A percentile compares a stretch with the other conserved stretches of the same genome.
Evolutionary conservation across 2,113 vertebrate genomes (phyloP).

Genomic region (Ophiodon elongatus): DNA sequence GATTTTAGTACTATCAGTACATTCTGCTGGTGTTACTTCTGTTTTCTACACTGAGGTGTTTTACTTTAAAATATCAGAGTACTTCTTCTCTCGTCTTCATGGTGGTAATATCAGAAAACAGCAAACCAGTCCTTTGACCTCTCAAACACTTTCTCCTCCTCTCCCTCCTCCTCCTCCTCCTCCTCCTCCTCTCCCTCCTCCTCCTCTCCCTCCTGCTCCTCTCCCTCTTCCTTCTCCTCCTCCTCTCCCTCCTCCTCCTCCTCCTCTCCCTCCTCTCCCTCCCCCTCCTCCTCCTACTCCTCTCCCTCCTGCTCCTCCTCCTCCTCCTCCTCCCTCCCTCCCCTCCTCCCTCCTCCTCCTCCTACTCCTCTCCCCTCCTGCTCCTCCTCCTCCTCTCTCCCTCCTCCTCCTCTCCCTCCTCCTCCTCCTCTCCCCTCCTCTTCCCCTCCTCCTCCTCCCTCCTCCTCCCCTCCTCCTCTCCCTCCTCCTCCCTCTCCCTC

Average conservation of each 20-base stretch:
- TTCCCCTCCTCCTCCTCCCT: not conserved
- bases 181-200: not conserved
- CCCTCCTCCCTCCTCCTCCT: slow-evolving; percentile 10
- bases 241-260: not conserved
- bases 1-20: too few relatives aligned
- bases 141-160: not conserved
- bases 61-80: too few relatives aligned
- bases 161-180: not conserved
- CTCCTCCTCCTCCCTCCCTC: slow-evolving; percentile 8
- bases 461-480: too few relatives aligned
- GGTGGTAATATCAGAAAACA: too few relatives aligned
- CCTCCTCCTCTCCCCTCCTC: not conserved
- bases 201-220: too few relatives aligned
- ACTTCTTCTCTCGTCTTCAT: too few relatives aligned
- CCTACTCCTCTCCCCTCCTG: not conserved
- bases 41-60: too few relatives aligned
- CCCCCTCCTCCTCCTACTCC: slow-evolving; percentile 6
- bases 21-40: too few relatives aligned
- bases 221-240: too few relatives aligned
- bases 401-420: not conserved
- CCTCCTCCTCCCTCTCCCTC: too few relatives aligned
- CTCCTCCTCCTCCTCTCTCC: too few relatives aligned
- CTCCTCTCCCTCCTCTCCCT: not conserved
- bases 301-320: not conserved
- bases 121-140: not conserved